These are phyloP conservation scores for Pollachius pollachius DNA, from an alignment of 2,113 vertebrate species.

Conservation along the genomic window DNA sequence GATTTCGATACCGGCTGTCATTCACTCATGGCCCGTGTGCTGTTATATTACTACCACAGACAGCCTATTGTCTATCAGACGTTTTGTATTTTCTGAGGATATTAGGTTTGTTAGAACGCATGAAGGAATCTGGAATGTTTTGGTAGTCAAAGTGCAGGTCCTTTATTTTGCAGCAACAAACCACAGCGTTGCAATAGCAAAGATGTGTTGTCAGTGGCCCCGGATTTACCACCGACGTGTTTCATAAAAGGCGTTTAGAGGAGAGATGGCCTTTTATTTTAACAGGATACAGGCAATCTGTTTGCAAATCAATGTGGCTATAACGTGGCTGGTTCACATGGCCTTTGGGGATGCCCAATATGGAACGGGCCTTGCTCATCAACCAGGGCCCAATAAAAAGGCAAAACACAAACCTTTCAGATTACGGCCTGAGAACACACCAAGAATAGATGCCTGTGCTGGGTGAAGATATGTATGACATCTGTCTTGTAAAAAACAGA, in stretches of 20 bases:
- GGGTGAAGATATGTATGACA: slow-evolving; percentile 46
- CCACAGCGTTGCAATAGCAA: not conserved
- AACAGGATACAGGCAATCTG: slow-evolving; percentile 61
- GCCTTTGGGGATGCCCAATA: slow-evolving; percentile 40
- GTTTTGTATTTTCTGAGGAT: too few relatives aligned
- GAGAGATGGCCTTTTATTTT: slow-evolving; percentile 36
- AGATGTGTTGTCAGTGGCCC: slow-evolving; percentile 18
- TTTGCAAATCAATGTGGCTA: slow-evolving; percentile 60
- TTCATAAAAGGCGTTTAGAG: slow-evolving; percentile 54
- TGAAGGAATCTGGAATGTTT: too few relatives aligned
- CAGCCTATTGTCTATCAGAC: too few relatives aligned
- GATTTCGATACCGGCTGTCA: too few relatives aligned
- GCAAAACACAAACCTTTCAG: slow-evolving; percentile 50
- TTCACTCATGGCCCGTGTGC: too few relatives aligned
- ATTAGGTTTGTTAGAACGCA: too few relatives aligned
- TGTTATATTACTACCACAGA: too few relatives aligned
- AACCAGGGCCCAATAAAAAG: slow-evolving; percentile 55
- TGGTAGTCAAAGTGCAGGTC: too few relatives aligned
- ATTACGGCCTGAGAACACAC: slow-evolving; percentile 42
- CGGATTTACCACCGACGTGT: slow-evolving; percentile 32
- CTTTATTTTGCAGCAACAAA: not conserved
- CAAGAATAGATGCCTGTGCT: slow-evolving; percentile 22
- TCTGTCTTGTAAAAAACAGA: slow-evolving; percentile 58
- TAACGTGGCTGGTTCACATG: slow-evolving; percentile 44
- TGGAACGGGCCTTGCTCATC: slow-evolving; percentile 41